Evolutionary conservation across 2,797 vertebrate species (phyloP).

Genomic region (Gambelia wislizenii): DNA sequence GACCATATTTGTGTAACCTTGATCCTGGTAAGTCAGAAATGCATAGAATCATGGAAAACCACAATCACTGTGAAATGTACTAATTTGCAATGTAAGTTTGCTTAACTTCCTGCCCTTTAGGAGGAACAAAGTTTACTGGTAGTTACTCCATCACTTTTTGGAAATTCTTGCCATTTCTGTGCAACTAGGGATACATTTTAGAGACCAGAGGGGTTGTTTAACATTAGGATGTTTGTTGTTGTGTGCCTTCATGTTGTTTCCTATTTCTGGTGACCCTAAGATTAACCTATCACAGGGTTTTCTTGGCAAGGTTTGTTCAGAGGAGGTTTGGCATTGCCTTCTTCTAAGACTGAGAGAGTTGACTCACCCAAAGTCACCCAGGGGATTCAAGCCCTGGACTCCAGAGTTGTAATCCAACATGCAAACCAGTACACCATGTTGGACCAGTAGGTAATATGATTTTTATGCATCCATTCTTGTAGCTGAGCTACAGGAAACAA

Average conservation of each 20-base stretch:
- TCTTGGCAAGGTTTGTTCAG: too few species aligned
- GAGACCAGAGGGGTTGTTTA: background rate
- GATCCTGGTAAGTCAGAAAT: background rate
- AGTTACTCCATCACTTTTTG: background rate
- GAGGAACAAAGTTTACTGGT: background rate
- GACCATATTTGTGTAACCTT: background rate
- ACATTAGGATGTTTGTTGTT: background rate
- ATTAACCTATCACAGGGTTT: too few species aligned
- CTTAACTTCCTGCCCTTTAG: background rate
- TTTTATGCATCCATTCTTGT: background rate
- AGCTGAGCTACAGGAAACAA: background rate
- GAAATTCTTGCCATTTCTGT: background rate
- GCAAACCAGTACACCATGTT: too few species aligned
- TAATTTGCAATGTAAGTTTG: background rate
- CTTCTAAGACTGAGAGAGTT: too few species aligned
- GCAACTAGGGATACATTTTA: background rate
- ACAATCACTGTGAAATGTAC: background rate
- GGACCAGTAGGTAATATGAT: background rate
- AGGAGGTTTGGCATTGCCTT: too few species aligned
- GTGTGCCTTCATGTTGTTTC: too few species aligned
- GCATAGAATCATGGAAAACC: background rate
- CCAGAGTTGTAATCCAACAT: too few species aligned
- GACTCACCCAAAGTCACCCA: too few species aligned
- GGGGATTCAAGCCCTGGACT: too few species aligned
- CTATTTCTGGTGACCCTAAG: too few species aligned